These are phyloP conservation scores for Mylabris sibirica DNA, from an alignment of 2,888 invertebrate genomes.

Conservation along the genomic window DNA sequence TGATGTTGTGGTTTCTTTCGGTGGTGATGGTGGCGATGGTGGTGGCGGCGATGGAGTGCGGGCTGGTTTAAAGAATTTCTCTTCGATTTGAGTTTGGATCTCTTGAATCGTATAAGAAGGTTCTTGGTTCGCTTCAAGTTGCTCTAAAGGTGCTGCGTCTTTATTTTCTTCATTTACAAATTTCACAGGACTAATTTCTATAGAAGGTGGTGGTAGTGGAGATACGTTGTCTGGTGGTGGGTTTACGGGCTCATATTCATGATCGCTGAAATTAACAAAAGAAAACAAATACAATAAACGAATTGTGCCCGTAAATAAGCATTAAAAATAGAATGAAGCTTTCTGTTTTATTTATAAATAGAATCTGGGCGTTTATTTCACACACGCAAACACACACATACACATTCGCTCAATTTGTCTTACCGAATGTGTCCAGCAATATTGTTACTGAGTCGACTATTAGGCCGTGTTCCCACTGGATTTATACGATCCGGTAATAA, in stretches of 20 bases:
- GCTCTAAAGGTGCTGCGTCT: constrained; percentile 31
- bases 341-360: constrained; percentile 28
- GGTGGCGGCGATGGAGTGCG: constrained; percentile 66
- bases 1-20: constrained; percentile 28
- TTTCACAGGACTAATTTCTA: constrained; percentile 27
- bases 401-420: background rate
- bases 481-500: constrained; percentile 79
- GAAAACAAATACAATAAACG: constrained; percentile 19
- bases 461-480: constrained; percentile 65
- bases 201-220: constrained; percentile 32
- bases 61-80: constrained; percentile 65
- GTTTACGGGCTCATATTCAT: constrained; percentile 91
- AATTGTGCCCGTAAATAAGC: constrained; percentile 2
- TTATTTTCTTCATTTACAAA: constrained; percentile 24
- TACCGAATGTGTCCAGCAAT: constrained; percentile 33
- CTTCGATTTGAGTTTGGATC: constrained; percentile 68
- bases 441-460: constrained; percentile 41
- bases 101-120: constrained; percentile 57
- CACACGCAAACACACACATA: too few relatives aligned
- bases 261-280: constrained; percentile 74
- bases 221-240: constrained; percentile 67
- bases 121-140: constrained; percentile 19
- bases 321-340: constrained; percentile 14
- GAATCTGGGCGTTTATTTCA: constrained; percentile 5
- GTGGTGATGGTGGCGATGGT: constrained; percentile 61